Base-by-base conservation (phyloP, 2,888 invertebrate species). In the Apodemia mormo region DNA sequence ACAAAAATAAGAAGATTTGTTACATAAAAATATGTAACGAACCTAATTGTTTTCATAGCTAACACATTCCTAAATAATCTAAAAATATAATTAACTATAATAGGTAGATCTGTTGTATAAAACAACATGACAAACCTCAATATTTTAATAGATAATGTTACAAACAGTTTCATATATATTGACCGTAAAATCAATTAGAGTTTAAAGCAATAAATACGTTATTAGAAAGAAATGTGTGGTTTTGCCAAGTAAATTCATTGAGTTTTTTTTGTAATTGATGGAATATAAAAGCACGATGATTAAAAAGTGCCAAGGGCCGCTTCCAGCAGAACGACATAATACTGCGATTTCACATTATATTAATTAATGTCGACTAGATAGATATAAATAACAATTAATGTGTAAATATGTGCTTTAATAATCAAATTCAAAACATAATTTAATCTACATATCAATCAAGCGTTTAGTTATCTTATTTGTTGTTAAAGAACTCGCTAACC, bases 401-500 rank as follows among this genome's bases (percentile, higher is more conserved):
- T 52, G n/a, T 52, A 52, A 14, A n/a, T 22, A n/a, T 4, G 7
- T 8, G 52, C 52, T 52, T 7, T n/a, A 14, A 49, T 14, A 49
- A 49, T 14, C 14, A 52, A 14, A 7, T 52, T 4, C 7, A 22
- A 7, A 52, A 4, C n/a, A 52, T 49, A 49, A 49, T 14, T 49
- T 0, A n/a, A 58, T 29, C 58, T 30, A 33, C 12, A 58, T 12
- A 58, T 58, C 5, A 58, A 29, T 12, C 30, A 58, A 58, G 29
- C 58, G 30, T 12, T 10, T 12, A 58, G 30, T 30, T 8, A 58
- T 58, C 58, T 30, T 30, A 30, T 58, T 30, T 52, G 7, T 52
- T 52, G 52, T 52, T n/a, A 76, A 80, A 70, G 73, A 73, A 76
- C 80, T 82, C 83, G 82, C 77, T 75, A 78, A 82, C 80, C 80